phyloP scores from a whole-genome alignment of 2,113 vertebrate species.

The Danionella cerebrum region DNA sequence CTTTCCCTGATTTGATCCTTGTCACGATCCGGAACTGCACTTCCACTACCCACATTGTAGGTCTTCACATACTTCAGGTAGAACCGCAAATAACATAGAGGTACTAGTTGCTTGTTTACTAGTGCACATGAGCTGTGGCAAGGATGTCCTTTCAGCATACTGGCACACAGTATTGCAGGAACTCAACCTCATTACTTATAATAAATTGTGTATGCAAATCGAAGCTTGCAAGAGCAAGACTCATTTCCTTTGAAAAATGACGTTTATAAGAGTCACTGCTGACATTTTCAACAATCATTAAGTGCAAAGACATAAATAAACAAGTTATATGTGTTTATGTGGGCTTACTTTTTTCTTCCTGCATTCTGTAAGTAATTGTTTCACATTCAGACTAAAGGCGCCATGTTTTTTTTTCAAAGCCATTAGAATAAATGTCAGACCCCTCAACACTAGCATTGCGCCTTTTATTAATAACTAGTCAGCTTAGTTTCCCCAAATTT shows the following conservation, averaged over 20 bases:
- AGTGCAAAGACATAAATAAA: background rate
- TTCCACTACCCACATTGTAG: background rate
- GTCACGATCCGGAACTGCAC: background rate
- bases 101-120: slow-evolving; percentile 5
- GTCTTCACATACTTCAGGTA: background rate
- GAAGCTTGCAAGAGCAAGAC: background rate
- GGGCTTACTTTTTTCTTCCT: background rate
- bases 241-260: slow-evolving; percentile 3
- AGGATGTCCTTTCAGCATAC: background rate
- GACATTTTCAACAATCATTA: background rate
- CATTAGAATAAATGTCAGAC: no score
- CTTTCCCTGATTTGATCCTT: background rate
- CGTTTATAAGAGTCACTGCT: background rate
- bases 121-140: background rate
- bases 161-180: background rate
- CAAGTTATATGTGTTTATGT: no score
- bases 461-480: no score
- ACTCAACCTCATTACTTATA: background rate
- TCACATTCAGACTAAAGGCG: background rate
- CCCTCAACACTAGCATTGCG: no score
- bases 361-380: background rate
- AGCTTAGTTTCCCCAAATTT: no score
- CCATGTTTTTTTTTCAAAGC: no score
- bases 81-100: background rate
- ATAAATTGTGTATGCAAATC: background rate